Base-by-base conservation (phyloP, 1,140 invertebrate species). In the Riptortus pedestris region DNA sequence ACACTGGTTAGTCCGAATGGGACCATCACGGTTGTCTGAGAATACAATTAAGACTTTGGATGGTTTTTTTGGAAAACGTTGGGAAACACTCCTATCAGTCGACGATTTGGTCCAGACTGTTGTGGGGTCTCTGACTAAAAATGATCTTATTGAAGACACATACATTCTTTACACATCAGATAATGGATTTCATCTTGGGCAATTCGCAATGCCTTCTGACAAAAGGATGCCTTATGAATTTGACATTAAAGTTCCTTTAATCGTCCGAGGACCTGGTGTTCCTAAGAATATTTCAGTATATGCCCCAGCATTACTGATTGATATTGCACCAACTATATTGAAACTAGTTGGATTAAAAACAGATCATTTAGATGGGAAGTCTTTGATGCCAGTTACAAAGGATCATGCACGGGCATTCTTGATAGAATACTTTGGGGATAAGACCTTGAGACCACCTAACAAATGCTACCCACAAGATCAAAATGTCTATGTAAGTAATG, bases 181-280 rank as follows among this genome's bases (percentile, higher is more conserved):
- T 73, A 92, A 93, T 77, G 91, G 91, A 57, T 94, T 85, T 75
- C 91, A 94, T 77, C 77, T 93, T 70, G 90, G 88, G 51, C 90
- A 93, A 76, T 92, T 91, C 74, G 83, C 85, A 24, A 80, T 91
- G 75, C 85, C 91, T 0, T 84, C 83, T 70, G 92, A 94, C 73
- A 95, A 95, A 72, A 78, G 91, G 22, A 88, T 92, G 68, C 85
- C 88, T 0, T 95, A 95, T 72, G 90, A 95, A 71, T 85, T 88
- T 2, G 92, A 95, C 71, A 87, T 92, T 31, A 79, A 81, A 69
- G 83, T 94, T 0, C 91, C 92, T 5, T 74, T 95, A 14, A 69
- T 93, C 27, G 82, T 94, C 2, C 76, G 83, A 65, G 91, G 91
- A 22, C 91, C 91, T 1, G 78, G 77, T 0, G 78, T 92, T 24